Conservation (phyloP, 2,888 invertebrate genomes). For the Thyatira batis region DNA sequence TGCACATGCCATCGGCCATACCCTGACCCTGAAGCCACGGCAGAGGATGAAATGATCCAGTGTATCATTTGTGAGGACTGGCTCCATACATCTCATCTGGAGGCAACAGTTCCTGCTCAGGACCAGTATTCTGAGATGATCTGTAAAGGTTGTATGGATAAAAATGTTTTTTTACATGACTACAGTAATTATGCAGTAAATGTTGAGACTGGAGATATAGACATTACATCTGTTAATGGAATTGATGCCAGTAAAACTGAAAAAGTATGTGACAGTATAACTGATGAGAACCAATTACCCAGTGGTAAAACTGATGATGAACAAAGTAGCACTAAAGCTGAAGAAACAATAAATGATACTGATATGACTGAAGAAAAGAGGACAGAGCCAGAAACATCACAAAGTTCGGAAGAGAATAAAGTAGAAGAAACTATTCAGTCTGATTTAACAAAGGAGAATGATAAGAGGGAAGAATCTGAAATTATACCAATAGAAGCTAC, state of each 20-base stretch:
- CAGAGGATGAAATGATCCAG: slow-evolving; percentile 97
- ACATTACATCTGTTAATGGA: slow-evolving; percentile 36
- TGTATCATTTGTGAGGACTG: slow-evolving; percentile 99
- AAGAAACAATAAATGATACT: slow-evolving; percentile 1
- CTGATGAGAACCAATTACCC: slow-evolving; percentile 10
- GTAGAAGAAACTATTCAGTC: slow-evolving; percentile 6
- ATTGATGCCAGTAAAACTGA: slow-evolving; percentile 16
- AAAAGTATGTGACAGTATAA: slow-evolving; percentile 28
- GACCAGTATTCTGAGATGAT: slow-evolving; percentile 91
- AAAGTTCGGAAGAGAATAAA: slow-evolving; percentile 6
- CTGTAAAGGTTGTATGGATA: slow-evolving; percentile 89
- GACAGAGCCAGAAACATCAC: slow-evolving; percentile 6
- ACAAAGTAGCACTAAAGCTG: slow-evolving; percentile 20
- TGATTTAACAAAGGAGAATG: slow-evolving; percentile 7
- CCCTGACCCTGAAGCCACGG: slow-evolving; percentile 93
- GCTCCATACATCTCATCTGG: slow-evolving; percentile 93
- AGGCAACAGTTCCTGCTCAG: slow-evolving; percentile 79
- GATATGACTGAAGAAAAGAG: slow-evolving; percentile 18
- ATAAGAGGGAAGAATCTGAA: slow-evolving; percentile 5
- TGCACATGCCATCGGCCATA: slow-evolving; percentile 96
- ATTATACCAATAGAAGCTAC: slow-evolving; percentile 8
- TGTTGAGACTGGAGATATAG: slow-evolving; percentile 48
- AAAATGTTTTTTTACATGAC: slow-evolving; percentile 87
- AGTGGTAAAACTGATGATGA: slow-evolving; percentile 20
- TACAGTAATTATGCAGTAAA: slow-evolving; percentile 82